These are phyloP conservation scores for Tonatia bakeri DNA, from an alignment of 2,113 vertebrate species.

Conservation along the genomic window DNA sequence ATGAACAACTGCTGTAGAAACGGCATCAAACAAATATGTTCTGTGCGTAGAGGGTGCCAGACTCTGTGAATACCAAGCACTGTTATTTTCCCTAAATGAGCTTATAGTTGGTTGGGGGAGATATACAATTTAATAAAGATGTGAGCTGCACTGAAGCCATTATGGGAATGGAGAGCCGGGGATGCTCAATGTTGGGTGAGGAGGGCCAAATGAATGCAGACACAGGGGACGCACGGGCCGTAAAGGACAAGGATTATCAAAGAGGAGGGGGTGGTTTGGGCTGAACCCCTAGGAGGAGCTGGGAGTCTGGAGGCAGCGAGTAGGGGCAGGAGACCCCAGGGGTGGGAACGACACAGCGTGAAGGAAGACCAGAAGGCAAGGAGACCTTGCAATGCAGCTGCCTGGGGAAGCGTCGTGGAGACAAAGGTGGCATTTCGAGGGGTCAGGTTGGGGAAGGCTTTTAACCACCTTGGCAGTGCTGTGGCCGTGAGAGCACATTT, in stretches of 20 bases:
- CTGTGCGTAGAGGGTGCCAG: background rate
- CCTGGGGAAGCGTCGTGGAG: accelerated
- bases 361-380: background rate
- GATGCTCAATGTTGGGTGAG: background rate
- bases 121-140: background rate
- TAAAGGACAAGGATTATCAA: background rate
- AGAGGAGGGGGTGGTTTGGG: background rate
- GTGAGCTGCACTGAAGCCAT: background rate
- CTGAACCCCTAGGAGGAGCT: background rate
- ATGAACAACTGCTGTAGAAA: background rate
- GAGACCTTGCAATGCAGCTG: background rate
- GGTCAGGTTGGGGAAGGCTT: background rate
- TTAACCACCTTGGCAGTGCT: background rate
- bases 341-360: accelerated
- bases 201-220: background rate
- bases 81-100: background rate
- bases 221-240: background rate
- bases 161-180: background rate
- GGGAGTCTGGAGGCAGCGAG: background rate
- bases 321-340: background rate
- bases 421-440: background rate
- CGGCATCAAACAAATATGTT: background rate
- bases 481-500: background rate
- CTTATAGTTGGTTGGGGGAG: background rate
- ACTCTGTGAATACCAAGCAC: background rate